Evolutionary conservation across 2,888 invertebrate genomes (phyloP), one percentile per base, ranked within the genome.

Genomic region (Amiota mariae): DNA sequence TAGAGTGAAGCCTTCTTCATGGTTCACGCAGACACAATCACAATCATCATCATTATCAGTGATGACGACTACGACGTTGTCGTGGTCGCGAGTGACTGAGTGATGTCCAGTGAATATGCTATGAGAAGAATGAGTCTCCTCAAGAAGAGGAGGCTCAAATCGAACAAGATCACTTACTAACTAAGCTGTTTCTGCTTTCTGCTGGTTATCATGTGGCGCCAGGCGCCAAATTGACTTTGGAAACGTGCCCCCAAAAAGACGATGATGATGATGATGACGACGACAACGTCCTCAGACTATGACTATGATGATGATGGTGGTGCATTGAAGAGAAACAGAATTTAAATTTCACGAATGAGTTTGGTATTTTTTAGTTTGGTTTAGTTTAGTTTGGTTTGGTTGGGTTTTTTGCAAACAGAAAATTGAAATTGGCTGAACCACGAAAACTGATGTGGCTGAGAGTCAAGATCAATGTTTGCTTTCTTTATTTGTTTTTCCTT

Each of bases 151-250:
- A 73, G 66, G 13, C 18, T 15, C 51, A 68, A 20, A 67, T 73
- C 64, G 75, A 48, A 36, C 47, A 57, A 49, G 64, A 46, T 49
- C 20, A 59, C 70, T 75, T 70, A 46, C 67, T 67, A 20, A 20
- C 67, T 67, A 51, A 51, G 51, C 24, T 68, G 54, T n/a, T 61
- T 59, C 54, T 15, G 54, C 54, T 15, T 54, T 54, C n/a, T 73
- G 72, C 61, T 75, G 80, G 83, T 80, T 81, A 83, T 86, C 86
- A 87, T 85, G 87, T 87, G 87, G 87, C 87, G 87, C 87, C 87
- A 87, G 85, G 83, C 79, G 81, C 77, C 85, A 84, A 84, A 84
- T 84, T 84, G 85, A 77, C 77, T 56, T 70, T 51, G 64, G 64
- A 36, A 63, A 63, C 63, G 46, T 63, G 63, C 46, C 63, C 24